Evolutionary conservation across 2,888 invertebrate genomes (phyloP), one percentile per base, ranked within the genome.

Genomic region (Eristalinus aeneus): DNA sequence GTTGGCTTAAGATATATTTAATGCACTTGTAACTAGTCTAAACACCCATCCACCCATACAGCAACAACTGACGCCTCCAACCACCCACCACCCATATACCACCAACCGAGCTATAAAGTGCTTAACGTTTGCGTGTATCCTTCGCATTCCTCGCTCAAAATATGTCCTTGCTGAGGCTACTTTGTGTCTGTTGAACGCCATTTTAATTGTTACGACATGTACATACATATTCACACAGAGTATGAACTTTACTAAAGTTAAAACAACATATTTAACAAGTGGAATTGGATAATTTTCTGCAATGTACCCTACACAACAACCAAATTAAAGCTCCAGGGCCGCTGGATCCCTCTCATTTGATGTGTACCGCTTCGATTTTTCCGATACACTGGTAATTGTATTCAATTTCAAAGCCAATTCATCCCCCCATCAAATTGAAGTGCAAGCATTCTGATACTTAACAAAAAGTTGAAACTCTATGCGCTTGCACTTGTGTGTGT

Each of bases 1-100:
- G 53, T 81, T 74, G 63, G 82, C 73, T 74, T 74, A 82, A 82
- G 77, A 86, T 74, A 82, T 82, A 82, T 86, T 74, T 78, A 78
- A 86, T 86, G 77, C 82, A 86, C 82, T 82, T 86, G 86, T 82
- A 86, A 86, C 86, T 82, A 82, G 74, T 78, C 78, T 78, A 82
- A 86, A 74, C 82, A 82, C 82, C 82, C 86, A 78, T 65, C 56
- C 22, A 12, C 56, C 22, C 46, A 8, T 16, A 12, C 60, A 65
- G 58, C 60, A 54, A 46, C 46, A 78, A 68, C 69, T 65, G 64
- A 65, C 76, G 64, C 64, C 31, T 72, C 67, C 78, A 39, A 74
- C 46, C 65, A 32, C 75, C 67, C 2, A 27, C 58, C 46, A 39
- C 36, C 22, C 36, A 36, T n/a, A 20, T 22, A 36, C 58, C 58